Evolutionary conservation across 2,797 vertebrate species (phyloP), one percentile per base, ranked within the genome.

Genomic region (Yasuhikotakia modesta): DNA sequence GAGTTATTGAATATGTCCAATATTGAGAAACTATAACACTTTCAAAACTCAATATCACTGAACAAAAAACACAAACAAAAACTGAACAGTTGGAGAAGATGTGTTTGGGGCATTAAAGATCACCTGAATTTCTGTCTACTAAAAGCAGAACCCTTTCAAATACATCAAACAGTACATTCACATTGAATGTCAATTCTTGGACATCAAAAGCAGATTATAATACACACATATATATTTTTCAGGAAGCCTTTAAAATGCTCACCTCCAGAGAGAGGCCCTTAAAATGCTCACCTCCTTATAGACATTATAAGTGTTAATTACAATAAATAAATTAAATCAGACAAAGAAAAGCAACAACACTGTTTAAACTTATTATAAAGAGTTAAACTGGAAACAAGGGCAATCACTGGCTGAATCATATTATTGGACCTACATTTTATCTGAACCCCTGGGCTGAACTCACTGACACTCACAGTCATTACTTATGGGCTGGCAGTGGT

Each of bases 91-190:
- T 39, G 85, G 83, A 4, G 94, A 93, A 79, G 91, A 86, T 68
- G 68, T 72, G 66, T 22, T 63, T 10, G 94, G 93, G 82, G 92
- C 88, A 63, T 88, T 77, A 95, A 95, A 96, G 45, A 91, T 87
- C 53, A 89, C 92, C 69, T 87, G 84, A 48, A 96, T 30, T 14
- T 88, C 68, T 10, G 82, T 88, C 86, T 95, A 94, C 95, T 96
- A 72, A 96, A 93, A 43, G 93, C 95, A 76, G 94, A 95, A 71
- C 90, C 93, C 95, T 95, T 83, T 55, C 77, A 91, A 88, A 6
- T 11, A 85, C 43, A 91, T n/a, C 85, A 1, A n/a, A n/a, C n/a
- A n/a, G n/a, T 2, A 24, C 45, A n/a, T 61, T 22, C 5, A 68
- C 7, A 68, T 70, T 60, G 14, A 2, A 30, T 30, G 63, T 4